These are phyloP conservation scores for Halesus radiatus DNA, from an alignment of 1,140 invertebrate species.

Conservation along the genomic window DNA sequence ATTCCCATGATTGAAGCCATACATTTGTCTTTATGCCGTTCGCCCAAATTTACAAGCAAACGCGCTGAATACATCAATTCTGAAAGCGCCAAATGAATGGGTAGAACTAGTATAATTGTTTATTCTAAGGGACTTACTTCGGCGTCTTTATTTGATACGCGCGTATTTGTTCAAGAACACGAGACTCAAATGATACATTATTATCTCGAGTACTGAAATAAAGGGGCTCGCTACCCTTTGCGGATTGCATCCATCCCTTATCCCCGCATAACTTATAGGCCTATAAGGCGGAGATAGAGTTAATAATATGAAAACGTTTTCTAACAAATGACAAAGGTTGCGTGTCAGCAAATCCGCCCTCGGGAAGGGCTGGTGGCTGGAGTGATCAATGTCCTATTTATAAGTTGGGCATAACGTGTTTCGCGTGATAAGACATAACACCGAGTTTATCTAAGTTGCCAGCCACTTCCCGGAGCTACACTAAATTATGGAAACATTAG, in stretches of 20 bases:
- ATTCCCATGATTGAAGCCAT: no score
- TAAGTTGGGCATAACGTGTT: slow-evolving; percentile 52
- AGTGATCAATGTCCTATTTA: slow-evolving; percentile 50
- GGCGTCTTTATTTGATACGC: no score
- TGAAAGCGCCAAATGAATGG: no score
- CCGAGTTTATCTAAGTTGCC: slow-evolving; percentile 48
- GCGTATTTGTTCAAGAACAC: slow-evolving; percentile 16
- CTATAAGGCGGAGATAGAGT: slow-evolving; percentile 24
- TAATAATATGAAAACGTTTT: slow-evolving; percentile 50
- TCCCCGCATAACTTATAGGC: background rate
- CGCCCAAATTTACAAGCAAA: no score
- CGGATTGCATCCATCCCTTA: slow-evolving; percentile 25
- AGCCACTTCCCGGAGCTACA: slow-evolving; percentile 23
- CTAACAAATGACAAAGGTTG: slow-evolving; percentile 52
- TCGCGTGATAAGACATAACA: slow-evolving; percentile 51
- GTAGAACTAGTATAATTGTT: no score
- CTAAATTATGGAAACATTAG: slow-evolving; percentile 46
- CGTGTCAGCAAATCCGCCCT: slow-evolving; percentile 52
- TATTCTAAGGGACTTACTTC: no score
- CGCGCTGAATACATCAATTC: no score
- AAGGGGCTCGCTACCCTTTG: slow-evolving; percentile 13
- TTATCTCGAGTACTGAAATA: slow-evolving; percentile 34
- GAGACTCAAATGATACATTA: slow-evolving; percentile 31
- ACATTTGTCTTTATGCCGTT: no score
- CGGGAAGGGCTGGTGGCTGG: slow-evolving; percentile 40